Evolutionary conservation across 2,888 invertebrate species (phyloP), one percentile per base, ranked within the genome.

Genomic region (Ceramica pisi): DNA sequence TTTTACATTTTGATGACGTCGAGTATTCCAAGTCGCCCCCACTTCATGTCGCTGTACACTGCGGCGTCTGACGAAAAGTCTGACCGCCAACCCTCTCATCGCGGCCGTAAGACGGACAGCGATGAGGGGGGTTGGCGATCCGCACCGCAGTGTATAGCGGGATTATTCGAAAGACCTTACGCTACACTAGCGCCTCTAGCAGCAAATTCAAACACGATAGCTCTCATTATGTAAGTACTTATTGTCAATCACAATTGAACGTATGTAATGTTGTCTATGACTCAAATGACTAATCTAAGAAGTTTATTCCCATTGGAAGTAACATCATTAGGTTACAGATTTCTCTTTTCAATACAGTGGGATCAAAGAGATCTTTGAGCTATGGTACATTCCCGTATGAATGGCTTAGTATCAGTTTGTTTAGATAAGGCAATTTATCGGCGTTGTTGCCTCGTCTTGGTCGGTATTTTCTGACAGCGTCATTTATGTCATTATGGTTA

Each of bases 371-470:
- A 41, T 64, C 41, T 69, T 67, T 63, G 12, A 53, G 41, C 21
- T 56, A 51, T 55, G 57, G 50, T 56, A 61, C 67, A 68, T 69
- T 57, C 60, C 57, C 21, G 48, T 68, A 65, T 60, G 56, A 65
- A 60, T 70, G 59, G 35, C 35, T 46, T 61, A 55, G 62, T 80
- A 71, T 63, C 53, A 59, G 41, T 70, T 51, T 38, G 60, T 68
- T 68, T 68, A 71, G 70, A 81, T 77, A 81, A 68, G 51, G 62
- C 23, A 57, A 71, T 69, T 78, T 55, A 69, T 69, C 35, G 21
- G 48, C 41, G 31, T 66, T 61, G 53, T 67, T 50, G 57, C 31
- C 10, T 35, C 21, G 23, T 46, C 35, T 44, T 61, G 63, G 50
- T 72, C 21, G 67, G 63, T 66, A 78, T 78, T 68, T 81, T 63